phyloP scores from a whole-genome alignment of 2,113 vertebrate species.

The Xerus inauris region DNA sequence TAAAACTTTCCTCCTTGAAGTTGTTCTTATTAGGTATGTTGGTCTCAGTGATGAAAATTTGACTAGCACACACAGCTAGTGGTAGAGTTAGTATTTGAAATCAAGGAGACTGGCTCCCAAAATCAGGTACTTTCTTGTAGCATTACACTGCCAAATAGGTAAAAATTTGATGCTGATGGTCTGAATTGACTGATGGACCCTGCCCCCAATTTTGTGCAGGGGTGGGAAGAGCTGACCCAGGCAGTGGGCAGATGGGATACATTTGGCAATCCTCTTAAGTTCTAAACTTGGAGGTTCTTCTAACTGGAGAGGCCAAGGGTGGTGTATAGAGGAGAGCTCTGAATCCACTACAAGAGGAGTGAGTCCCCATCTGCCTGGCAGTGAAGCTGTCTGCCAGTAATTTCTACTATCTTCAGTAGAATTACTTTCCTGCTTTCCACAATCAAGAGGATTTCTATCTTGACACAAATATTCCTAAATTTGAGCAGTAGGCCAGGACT shows the following conservation, averaged over 20 bases:
- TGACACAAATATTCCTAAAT: not conserved
- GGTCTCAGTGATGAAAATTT: not conserved
- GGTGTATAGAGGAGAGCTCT: not conserved
- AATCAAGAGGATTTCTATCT: not conserved
- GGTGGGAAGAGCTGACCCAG: not conserved
- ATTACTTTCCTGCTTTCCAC: slow-evolving; percentile 10
- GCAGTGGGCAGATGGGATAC: not conserved
- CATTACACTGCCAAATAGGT: not conserved
- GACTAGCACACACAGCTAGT: not conserved
- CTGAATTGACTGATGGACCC: not conserved
- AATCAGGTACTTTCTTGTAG: not conserved
- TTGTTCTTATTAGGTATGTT: not conserved
- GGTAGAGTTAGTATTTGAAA: not conserved
- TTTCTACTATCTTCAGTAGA: not conserved
- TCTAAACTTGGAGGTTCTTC: not conserved
- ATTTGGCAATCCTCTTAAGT: not conserved
- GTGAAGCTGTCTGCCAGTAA: not conserved
- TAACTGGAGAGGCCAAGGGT: not conserved
- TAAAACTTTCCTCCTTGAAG: not conserved
- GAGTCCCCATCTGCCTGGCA: not conserved
- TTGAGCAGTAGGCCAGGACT: not conserved
- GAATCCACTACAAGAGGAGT: not conserved
- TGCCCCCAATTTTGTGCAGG: not conserved
- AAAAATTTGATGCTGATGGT: not conserved
- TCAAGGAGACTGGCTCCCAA: not conserved